These are phyloP conservation scores for Dicranocentrus wangi DNA, from an alignment of 2,888 invertebrate genomes.

Conservation along the genomic window DNA sequence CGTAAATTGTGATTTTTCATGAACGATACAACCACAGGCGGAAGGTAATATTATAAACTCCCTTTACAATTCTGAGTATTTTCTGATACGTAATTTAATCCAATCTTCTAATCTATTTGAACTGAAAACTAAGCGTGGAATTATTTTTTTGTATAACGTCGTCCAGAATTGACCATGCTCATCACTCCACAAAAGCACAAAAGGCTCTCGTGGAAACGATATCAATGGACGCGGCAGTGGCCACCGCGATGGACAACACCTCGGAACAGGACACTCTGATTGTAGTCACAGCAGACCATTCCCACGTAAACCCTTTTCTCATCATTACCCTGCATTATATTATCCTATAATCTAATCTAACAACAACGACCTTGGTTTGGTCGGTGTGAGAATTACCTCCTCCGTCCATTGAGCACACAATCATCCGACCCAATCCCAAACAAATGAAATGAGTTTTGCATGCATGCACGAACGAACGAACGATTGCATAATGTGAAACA, in stretches of 20 bases:
- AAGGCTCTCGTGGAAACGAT: conserved; percentile 72
- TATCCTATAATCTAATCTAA: neutral
- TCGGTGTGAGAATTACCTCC: neutral
- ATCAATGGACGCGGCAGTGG: conserved; percentile 67
- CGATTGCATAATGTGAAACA: too few relatives aligned
- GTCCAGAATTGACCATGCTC: conserved; percentile 66
- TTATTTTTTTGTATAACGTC: too few relatives aligned
- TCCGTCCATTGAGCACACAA: neutral
- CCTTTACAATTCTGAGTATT: too few relatives aligned
- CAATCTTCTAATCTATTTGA: too few relatives aligned
- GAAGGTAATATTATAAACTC: too few relatives aligned
- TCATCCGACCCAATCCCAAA: too few relatives aligned
- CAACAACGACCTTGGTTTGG: conserved; percentile 9
- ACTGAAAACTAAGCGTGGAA: too few relatives aligned
- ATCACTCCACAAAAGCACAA: conserved; percentile 71
- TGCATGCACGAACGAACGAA: too few relatives aligned
- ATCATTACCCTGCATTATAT: neutral
- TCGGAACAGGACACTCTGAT: conserved; percentile 80
- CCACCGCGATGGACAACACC: conserved; percentile 70
- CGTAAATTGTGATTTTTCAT: too few relatives aligned
- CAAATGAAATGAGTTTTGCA: too few relatives aligned
- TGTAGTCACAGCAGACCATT: conserved; percentile 90
- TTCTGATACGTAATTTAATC: too few relatives aligned
- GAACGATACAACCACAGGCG: too few relatives aligned
- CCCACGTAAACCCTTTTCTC: conserved; percentile 78